phyloP scores from a whole-genome alignment of 92 coral and sea anemone genomes.

The Epizoanthus scotinus region DNA sequence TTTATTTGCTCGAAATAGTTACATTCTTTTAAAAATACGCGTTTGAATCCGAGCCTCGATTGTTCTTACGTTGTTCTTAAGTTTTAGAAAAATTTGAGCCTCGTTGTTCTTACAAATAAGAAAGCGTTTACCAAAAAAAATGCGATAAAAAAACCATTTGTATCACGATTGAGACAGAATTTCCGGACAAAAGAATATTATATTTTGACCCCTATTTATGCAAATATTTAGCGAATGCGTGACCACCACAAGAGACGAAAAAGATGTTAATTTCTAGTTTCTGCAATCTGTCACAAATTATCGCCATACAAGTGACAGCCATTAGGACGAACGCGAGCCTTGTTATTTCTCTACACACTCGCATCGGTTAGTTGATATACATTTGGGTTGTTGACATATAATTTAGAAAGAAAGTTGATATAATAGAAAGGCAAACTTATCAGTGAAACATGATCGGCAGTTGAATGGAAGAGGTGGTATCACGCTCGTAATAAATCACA shows the following conservation, averaged over 20 bases:
- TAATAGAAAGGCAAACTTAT: not conserved
- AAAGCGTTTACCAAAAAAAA: too few relatives aligned
- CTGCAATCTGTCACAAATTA: not conserved
- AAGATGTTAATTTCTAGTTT: too few relatives aligned
- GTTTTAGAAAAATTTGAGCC: too few relatives aligned
- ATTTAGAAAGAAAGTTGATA: slow-evolving; percentile 9
- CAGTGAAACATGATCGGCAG: slow-evolving; percentile 11
- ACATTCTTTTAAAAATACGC: too few relatives aligned
- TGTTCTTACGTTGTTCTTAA: too few relatives aligned
- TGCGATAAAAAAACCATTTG: not conserved
- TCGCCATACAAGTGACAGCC: not conserved
- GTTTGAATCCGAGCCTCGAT: too few relatives aligned
- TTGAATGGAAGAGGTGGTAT: not conserved
- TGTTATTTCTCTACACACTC: not conserved
- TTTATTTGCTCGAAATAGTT: too few relatives aligned
- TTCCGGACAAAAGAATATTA: too few relatives aligned
- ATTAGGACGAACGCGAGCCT: not conserved
- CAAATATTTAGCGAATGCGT: not conserved
- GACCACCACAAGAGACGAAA: too few relatives aligned
- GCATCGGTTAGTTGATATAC: not conserved
- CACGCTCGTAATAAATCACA: slow-evolving; percentile 21
- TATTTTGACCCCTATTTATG: too few relatives aligned
- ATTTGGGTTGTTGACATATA: slow-evolving; percentile 1
- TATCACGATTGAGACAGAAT: not conserved
- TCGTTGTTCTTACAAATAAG: too few relatives aligned